Evolutionary conservation across 1,140 invertebrate genomes (phyloP).

Genomic region (Maniola jurtina): DNA sequence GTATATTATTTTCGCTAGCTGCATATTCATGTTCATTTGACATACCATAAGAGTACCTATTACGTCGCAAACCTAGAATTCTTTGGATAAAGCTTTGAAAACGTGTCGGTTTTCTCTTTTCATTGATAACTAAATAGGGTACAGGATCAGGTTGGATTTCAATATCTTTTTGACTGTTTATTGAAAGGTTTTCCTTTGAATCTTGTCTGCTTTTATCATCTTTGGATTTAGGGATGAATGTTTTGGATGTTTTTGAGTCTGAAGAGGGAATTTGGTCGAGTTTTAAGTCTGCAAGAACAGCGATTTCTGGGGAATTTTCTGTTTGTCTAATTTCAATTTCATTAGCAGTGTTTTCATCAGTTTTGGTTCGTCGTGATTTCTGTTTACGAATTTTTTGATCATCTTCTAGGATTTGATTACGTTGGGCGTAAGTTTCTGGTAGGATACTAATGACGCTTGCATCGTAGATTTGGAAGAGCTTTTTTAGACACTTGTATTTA

Average conservation of each 20-base stretch:
- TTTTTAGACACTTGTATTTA: conserved; percentile 71
- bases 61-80: conserved; percentile 51
- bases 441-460: conserved; percentile 64
- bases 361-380: conserved; percentile 52
- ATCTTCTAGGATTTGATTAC: conserved; percentile 5
- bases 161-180: conserved; percentile 35
- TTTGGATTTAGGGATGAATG: conserved; percentile 20
- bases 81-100: conserved; percentile 62
- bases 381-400: conserved; percentile 33
- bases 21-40: conserved; percentile 44
- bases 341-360: conserved; percentile 50
- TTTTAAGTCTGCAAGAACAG: conserved; percentile 51
- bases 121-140: conserved; percentile 41
- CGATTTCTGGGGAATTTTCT: conserved; percentile 39
- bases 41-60: conserved; percentile 31
- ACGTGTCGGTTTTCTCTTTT: conserved; percentile 46
- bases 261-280: conserved; percentile 35
- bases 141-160: conserved; percentile 31
- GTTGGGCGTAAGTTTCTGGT: conserved; percentile 43
- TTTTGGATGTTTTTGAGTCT: conserved; percentile 33
- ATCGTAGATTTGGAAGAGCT: conserved; percentile 70
- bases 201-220: conserved; percentile 46
- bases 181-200: conserved; percentile 37
- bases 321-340: conserved; percentile 39
- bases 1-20: conserved; percentile 60